Evolutionary conservation across 37 sponge, comb jelly and placozoan genomes (phyloP), one percentile per base, ranked within the genome.

Genomic region (Halisarca cf. caerulea): DNA sequence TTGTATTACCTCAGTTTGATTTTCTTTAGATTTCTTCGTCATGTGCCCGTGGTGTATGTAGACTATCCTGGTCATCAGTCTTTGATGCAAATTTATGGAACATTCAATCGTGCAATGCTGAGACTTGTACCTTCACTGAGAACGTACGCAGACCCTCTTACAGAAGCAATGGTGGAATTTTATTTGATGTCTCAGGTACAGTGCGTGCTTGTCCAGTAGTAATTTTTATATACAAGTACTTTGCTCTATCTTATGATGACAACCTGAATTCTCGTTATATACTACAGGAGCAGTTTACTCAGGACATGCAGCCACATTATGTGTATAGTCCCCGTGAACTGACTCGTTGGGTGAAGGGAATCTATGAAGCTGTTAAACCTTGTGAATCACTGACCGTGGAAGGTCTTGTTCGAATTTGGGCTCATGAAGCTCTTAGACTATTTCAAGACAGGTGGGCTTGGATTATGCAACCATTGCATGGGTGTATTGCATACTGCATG

Each of bases 281-380:
- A 64, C 44, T 85, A 3, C 30, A 94, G 91, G 93, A 94, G 72
- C 88, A 89, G 34, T 98, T 98, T 86, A 98, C 99, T 7, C 94
- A 90, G 64, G 99, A 98, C 84, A 98, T 98, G 94, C 99, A 98
- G 88, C 99, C 99, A 60, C 99, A 98, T 81, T 98, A 98, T 84
- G 88, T 98, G 79, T 98, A 98, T 92, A 94, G 94, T 77, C 99
- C 99, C 33, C 84, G 99, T 64, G 99, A 98, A 84, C 95, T 98
- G 94, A 98, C 99, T 34, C 85, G 99, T 18, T 98, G 99, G 99
- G 99, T 98, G 69, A 85, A 94, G 25, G 99, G 99, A 0, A 96
- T 98, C 64, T 84, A 90, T 62, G 99, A 98, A 87, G 96, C 94
- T 59, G 85, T 98, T 33, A 87, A 86, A 40, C 94, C 96, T 18